phyloP scores from a whole-genome alignment of 2,888 invertebrate species.

The Caenorhabditis sulstoni region DNA sequence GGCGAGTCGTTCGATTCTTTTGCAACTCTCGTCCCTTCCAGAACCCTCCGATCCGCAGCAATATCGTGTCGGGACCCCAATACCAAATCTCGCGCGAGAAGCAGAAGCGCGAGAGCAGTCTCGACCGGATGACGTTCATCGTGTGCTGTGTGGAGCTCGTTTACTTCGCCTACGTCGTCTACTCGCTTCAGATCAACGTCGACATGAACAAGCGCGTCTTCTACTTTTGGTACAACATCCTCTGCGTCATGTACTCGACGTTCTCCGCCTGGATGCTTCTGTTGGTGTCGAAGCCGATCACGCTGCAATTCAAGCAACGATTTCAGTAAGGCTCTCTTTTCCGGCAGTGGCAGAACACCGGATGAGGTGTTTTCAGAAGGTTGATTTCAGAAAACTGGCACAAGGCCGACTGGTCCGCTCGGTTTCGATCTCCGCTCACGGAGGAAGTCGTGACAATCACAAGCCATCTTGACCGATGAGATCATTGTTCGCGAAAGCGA shows the following conservation, averaged over 20 bases:
- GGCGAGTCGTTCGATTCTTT: too few relatives aligned
- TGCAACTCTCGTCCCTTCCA: not conserved
- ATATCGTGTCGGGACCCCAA: not conserved
- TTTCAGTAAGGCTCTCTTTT: constrained; percentile 19
- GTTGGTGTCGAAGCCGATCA: constrained; percentile 50
- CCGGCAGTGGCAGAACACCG: not conserved
- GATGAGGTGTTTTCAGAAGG: not conserved
- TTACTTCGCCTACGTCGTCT: constrained; percentile 50
- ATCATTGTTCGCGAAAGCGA: too few relatives aligned
- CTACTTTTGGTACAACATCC: constrained; percentile 53
- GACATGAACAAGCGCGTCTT: constrained; percentile 52
- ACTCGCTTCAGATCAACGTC: constrained; percentile 41
- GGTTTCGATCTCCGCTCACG: constrained; percentile 28
- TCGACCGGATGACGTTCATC: constrained; percentile 54
- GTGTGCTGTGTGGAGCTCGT: constrained; percentile 46
- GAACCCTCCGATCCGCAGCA: not conserved
- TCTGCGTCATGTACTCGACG: constrained; percentile 50
- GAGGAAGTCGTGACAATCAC: constrained; percentile 28
- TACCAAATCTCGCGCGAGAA: constrained; percentile 17
- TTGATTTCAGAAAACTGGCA: constrained; percentile 3
- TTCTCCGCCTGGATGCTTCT: constrained; percentile 61
- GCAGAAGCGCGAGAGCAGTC: constrained; percentile 39
- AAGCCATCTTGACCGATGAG: constrained; percentile 6
- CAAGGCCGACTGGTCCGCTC: constrained; percentile 1
- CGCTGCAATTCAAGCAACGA: constrained; percentile 18